Percentiles rank a stretch among this genome's conserved stretches.
Evolutionary conservation across 1,140 invertebrate species (phyloP).

Genomic region (Potamilus streckersoni): DNA sequence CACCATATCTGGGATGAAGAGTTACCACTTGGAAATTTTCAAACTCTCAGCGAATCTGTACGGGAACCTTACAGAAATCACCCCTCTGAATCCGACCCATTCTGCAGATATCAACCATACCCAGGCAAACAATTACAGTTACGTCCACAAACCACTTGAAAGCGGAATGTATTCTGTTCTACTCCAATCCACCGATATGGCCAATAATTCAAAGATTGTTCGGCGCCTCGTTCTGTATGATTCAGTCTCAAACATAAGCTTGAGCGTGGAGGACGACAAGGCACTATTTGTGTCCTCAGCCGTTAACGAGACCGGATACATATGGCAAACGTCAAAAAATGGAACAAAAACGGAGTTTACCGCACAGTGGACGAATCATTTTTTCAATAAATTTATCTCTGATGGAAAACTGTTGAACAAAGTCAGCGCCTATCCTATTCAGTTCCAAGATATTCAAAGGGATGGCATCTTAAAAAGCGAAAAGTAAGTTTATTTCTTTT

Average conservation of each 20-base stretch:
- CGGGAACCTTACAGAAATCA: too few species aligned
- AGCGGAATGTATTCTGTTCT: conserved; percentile 22
- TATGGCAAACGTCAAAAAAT: conserved; percentile 25
- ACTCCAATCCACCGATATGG: conserved; percentile 30
- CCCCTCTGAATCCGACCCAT: too few species aligned
- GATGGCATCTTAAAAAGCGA: conserved; percentile 18
- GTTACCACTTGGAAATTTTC: too few species aligned
- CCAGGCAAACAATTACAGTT: too few species aligned
- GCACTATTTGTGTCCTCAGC: conserved; percentile 18
- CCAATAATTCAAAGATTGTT: conserved; percentile 32
- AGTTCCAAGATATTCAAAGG: conserved; percentile 6
- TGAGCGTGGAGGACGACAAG: conserved; percentile 1
- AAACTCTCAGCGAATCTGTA: too few species aligned
- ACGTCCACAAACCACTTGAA: not conserved
- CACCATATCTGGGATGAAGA: too few species aligned
- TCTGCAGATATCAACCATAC: too few species aligned
- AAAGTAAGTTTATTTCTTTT: conserved; percentile 5
- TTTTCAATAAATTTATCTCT: conserved; percentile 6
- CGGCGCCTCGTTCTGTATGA: conserved; percentile 36
- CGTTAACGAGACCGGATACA: conserved; percentile 14
- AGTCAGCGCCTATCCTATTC: conserved; percentile 9
- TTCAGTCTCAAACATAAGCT: conserved; percentile 54
- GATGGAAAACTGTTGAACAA: conserved; percentile 15
- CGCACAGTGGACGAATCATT: conserved; percentile 15
- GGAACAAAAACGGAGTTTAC: not conserved